Evolutionary conservation across 2,888 invertebrate genomes (phyloP).

Genomic region (Andrena fulva): DNA sequence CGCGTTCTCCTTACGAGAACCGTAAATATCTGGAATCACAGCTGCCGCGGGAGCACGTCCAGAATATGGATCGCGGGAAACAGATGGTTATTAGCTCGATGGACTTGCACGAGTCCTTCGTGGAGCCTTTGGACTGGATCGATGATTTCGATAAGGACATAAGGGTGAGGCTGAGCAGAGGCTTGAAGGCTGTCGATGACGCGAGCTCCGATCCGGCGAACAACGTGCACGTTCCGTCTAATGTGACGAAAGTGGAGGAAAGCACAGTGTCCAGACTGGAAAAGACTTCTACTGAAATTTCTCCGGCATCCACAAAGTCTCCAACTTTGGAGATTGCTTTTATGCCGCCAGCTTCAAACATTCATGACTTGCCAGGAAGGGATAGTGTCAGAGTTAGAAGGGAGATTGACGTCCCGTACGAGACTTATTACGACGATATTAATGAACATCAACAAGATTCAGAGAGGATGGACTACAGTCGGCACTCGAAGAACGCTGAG

Average conservation of each 20-base stretch:
- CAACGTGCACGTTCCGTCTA: background rate
- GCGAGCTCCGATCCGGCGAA: background rate
- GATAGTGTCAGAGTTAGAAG: constrained; percentile 35
- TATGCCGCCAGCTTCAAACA: background rate
- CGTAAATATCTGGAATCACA: constrained; percentile 44
- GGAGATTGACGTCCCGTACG: constrained; percentile 4
- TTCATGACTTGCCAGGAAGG: background rate
- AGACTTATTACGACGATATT: constrained; percentile 49
- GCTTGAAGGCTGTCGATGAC: constrained; percentile 59
- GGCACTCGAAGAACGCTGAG: background rate
- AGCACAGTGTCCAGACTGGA: background rate
- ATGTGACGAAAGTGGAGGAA: background rate
- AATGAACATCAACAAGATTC: constrained; percentile 21
- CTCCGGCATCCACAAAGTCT: background rate
- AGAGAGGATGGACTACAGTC: constrained; percentile 1
- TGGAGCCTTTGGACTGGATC: constrained; percentile 70
- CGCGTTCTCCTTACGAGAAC: constrained; percentile 55
- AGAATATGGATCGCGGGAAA: constrained; percentile 45
- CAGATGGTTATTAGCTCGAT: constrained; percentile 49
- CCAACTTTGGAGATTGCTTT: background rate
- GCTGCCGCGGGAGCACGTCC: constrained; percentile 19
- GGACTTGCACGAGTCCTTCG: constrained; percentile 74
- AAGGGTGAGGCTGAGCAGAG: constrained; percentile 68
- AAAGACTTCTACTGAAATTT: background rate
- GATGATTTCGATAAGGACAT: constrained; percentile 69